Evolutionary conservation across 2,113 vertebrate species (phyloP), one percentile per base, ranked within the genome.

Genomic region (Melanerpes aurifrons): DNA sequence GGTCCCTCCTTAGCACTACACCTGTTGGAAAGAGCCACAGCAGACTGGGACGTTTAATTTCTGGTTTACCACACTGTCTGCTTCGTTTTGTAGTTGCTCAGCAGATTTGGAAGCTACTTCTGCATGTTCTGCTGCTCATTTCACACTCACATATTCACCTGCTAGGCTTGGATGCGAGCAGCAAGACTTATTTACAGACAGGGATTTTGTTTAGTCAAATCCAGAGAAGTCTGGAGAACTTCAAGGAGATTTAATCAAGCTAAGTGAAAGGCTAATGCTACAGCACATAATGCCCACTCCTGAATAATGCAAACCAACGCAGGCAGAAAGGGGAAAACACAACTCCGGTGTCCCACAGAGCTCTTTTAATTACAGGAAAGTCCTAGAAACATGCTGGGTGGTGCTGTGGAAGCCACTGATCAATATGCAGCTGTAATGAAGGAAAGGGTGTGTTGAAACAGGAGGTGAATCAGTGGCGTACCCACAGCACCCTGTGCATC

Each of bases 151-250:
- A 57, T 13, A 74, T 59, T 92, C 61, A 74, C 22, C 13, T 2
- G 1, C 79, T 37, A 89, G 85, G 70, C 64, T 28, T 62, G 29
- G 35, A 82, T 50, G 59, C 16, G 56, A 96, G 93, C 64, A 70
- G 92, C 1, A 4, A 96, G 92, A 91, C 94, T 31, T 86, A 90
- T 90, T 64, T 88, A 79, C 92, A 96, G 94, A 91, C 94, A 74
- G 64, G 28, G 75, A 77, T 80, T 91, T 94, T 92, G 92, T 80
- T 91, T 95, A 96, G 87, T 87, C 96, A 96, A 96, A 96, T 95
- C 31, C 53, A 37, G 61, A 87, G 87, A 80, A 95, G 93, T 86
- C 92, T 94, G 85, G 2, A 4, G 79, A 37, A 81, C 93, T 96
- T 91, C 82, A 95, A 88, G 82, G 79, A 96, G 93, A 80, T 92